Base-by-base conservation (phyloP, 2,888 invertebrate species). In the Nebria brevicollis region DNA sequence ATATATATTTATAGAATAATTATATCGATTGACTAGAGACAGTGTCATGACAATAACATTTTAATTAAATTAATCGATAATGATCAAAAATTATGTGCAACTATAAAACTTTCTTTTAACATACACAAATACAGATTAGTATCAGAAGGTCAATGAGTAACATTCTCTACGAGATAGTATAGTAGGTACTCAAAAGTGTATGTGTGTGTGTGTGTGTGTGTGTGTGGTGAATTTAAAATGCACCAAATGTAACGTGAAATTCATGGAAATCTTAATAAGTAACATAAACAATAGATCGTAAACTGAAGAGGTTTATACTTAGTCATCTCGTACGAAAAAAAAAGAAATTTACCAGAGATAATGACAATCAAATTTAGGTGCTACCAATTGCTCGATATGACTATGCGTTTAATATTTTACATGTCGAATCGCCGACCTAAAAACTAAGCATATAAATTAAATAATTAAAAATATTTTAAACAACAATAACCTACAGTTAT, bases 381-480 rank as follows among this genome's bases (percentile, higher is more conserved):
- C 79, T 74, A 79, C 79, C 43, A 68, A 79, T 79, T 79, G 75
- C 79, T 54, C 42, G 68, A 68, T 79, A 79, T 79, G 79, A 79
- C 79, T 68, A 68, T 75, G 79, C 79, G 68, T 68, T 75, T 79
- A 79, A 65, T 75, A n/a, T 13, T 8, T 54, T 54, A 54, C 13
- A 2, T 54, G 54, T 54, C 54, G 54, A 54, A 54, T 54, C 54
- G 54, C 64, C 72, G 75, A 68, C 80, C 80, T 80, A 80, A 75
- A 80, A 80, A 80, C 64, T 80, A 75, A 75, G 80, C 80, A 80
- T 80, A 80, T 80, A 80, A 80, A 80, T 80, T 80, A 80, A 80
- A 80, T 80, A 80, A 80, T 80, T 80, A 80, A 80, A 80, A 80
- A 80, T 74, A 80, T 54, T 54, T 54, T 13, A 54, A 54, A 54